Evolutionary conservation across 2,888 invertebrate species (phyloP).

Genomic region (Fabriciana adippe): DNA sequence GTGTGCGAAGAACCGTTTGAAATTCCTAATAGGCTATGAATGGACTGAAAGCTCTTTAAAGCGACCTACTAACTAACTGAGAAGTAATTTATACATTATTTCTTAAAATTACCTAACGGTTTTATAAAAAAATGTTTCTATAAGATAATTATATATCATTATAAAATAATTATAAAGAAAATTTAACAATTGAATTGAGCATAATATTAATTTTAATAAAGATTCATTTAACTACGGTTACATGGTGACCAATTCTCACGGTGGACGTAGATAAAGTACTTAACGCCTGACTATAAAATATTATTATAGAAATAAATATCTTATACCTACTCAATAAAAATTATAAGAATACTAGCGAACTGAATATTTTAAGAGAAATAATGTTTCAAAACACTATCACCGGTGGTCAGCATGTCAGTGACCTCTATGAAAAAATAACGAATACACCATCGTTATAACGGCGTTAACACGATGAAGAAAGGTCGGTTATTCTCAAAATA

Average conservation of each 20-base stretch:
- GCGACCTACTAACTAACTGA: no score
- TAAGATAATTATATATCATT: no score
- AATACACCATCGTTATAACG: not conserved
- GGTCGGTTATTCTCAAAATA: conserved; percentile 12
- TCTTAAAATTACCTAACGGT: no score
- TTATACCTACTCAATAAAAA: conserved; percentile 9
- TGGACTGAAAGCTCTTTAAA: no score
- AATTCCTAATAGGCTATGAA: no score
- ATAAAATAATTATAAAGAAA: no score
- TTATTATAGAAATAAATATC: conserved; percentile 20
- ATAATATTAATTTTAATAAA: no score
- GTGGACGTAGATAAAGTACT: conserved; percentile 1
- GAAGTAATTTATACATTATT: no score
- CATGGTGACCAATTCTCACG: conserved; percentile 3
- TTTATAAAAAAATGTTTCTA: no score
- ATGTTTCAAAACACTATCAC: conserved; percentile 51
- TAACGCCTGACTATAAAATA: conserved; percentile 13
- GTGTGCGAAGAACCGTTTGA: no score
- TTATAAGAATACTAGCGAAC: conserved; percentile 17
- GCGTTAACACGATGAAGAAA: conserved; percentile 11
- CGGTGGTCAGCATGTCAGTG: conserved; percentile 43
- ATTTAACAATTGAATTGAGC: no score
- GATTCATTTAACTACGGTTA: not conserved
- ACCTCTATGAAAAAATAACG: conserved; percentile 41
- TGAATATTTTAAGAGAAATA: conserved; percentile 50